A percentile compares a stretch with the other conserved stretches of the same genome.
These are phyloP conservation scores for Dicyrtomina minuta DNA, from an alignment of 2,888 invertebrate genomes.

Conservation along the genomic window DNA sequence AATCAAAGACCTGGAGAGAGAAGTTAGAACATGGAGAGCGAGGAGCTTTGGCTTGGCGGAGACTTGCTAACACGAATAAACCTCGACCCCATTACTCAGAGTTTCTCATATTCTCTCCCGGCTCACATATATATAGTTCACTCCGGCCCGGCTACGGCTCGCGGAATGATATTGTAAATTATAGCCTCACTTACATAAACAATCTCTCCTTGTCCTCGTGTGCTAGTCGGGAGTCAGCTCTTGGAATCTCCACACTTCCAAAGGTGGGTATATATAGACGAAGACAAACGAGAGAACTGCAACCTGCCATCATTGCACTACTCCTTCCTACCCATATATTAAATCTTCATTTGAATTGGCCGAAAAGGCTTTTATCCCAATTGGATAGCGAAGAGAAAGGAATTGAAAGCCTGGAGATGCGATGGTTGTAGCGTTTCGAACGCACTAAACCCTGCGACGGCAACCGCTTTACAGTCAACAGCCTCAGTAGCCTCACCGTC, in stretches of 20 bases:
- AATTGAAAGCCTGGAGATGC: background rate
- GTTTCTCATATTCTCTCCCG: background rate
- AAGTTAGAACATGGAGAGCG: no score
- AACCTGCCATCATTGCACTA: background rate
- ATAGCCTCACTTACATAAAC: constrained; percentile 13
- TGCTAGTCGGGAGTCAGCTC: no score
- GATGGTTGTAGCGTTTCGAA: background rate
- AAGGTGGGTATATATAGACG: background rate
- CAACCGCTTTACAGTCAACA: no score
- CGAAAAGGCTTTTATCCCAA: constrained; percentile 15
- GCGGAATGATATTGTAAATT: constrained; percentile 12
- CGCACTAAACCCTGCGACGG: no score
- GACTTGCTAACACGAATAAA: background rate
- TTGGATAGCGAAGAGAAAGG: constrained; percentile 7
- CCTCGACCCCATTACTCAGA: constrained; percentile 1
- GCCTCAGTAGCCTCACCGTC: no score
- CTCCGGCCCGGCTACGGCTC: background rate
- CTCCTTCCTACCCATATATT: background rate
- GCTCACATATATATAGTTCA: background rate
- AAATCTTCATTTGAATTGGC: constrained; percentile 17
- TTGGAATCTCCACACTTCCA: no score
- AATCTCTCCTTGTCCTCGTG: background rate
- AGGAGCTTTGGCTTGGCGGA: no score
- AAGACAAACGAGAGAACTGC: background rate
- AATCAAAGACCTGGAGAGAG: no score